Base-by-base conservation (phyloP, 1,140 invertebrate genomes). In the Battus philenor region DNA sequence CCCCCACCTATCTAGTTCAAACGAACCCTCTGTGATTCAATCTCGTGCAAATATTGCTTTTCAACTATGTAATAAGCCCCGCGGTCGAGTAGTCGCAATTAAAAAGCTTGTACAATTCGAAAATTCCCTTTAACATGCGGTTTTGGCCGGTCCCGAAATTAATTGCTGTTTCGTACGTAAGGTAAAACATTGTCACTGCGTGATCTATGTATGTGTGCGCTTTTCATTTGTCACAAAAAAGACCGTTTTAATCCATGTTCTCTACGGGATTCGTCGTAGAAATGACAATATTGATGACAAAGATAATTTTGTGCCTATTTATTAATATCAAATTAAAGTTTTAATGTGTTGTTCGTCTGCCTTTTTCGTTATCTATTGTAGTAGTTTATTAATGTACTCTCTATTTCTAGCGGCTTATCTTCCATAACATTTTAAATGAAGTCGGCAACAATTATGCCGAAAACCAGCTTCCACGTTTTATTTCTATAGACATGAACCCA, bases 41-140 rank as follows among this genome's bases (percentile, higher is more conserved):
- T 66, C 54, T 54, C 24, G 45, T 34, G 53, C 61, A 67, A 65
- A 66, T 57, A 62, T 65, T 67, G 47, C 46, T 53, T 52, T 54
- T 58, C 54, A 52, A 48, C 27, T 43, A 29, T 55, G 29, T 53
- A 54, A 56, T 50, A 43, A 50, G 47, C 47, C 54, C 51, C 60
- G 58, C 30, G 51, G 60, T 58, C 36, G 24, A 45, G 39, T 26
- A 27, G 47, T 39, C 24, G 52, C 59, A 63, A 61, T 68, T 63
- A 64, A 64, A 60, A 65, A 56, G 50, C 46, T 56, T 48, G 27
- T 61, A 61, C 34, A 50, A 31, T 44, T 43, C 22, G 50, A 55
- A 60, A 57, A 54, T 61, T 31, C 43, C 29, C 44, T 67, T 54
- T 45, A 29, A 45, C 33, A 38, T 59, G 45, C 53, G 50, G 45